These are phyloP conservation scores for Hydrotaea diabolus DNA, from an alignment of 2,888 invertebrate species.

Conservation along the genomic window DNA sequence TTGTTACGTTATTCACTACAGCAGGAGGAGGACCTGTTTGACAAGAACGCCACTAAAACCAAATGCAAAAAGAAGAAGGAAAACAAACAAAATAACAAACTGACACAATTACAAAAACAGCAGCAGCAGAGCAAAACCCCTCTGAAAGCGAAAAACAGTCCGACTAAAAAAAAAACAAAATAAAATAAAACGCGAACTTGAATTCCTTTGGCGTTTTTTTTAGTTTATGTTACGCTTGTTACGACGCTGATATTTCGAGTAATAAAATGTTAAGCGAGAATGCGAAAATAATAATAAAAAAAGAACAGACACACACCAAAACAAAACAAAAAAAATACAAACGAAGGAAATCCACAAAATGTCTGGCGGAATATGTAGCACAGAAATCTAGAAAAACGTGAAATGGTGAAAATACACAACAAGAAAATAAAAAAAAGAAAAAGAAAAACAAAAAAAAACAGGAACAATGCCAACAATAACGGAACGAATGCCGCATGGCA, in stretches of 20 bases:
- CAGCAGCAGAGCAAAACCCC: conserved; percentile 16
- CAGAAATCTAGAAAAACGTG: conserved; percentile 15
- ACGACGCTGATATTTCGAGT: neutral
- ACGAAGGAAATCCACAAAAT: neutral
- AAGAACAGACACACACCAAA: too few relatives aligned
- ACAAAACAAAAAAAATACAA: too few relatives aligned
- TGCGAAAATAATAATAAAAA: too few relatives aligned
- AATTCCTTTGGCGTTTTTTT: too few relatives aligned
- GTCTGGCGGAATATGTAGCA: conserved; percentile 1
- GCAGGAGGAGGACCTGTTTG: conserved; percentile 37
- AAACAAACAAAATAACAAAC: neutral
- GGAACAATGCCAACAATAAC: neutral
- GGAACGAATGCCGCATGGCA: too few relatives aligned
- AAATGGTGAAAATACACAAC: too few relatives aligned
- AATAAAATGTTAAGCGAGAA: neutral
- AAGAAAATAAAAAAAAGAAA: neutral
- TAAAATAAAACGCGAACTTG: conserved; percentile 27
- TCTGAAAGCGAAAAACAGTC: neutral
- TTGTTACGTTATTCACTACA: too few relatives aligned
- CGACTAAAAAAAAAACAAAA: conserved; percentile 6
- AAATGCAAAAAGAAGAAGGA: too few relatives aligned
- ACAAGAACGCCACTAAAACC: too few relatives aligned
- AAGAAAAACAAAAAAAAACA: neutral
- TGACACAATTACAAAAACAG: conserved; percentile 23
- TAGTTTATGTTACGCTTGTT: too few relatives aligned